A percentile compares a stretch with the other conserved stretches of the same genome.
These are phyloP conservation scores for Aspidiotus destructor DNA, from an alignment of 2,888 invertebrate species.

Conservation along the genomic window DNA sequence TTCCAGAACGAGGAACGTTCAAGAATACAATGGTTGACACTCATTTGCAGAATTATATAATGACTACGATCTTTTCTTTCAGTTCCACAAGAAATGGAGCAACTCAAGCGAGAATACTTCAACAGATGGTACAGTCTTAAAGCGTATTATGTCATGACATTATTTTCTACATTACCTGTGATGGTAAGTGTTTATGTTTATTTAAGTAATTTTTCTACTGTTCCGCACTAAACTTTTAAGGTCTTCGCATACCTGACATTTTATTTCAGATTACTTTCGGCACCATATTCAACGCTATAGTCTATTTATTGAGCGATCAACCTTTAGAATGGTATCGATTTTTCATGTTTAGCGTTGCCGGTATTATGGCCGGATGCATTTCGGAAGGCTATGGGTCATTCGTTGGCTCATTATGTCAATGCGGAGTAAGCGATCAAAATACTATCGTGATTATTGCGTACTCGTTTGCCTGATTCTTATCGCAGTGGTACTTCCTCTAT, in stretches of 20 bases:
- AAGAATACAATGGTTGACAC: no score
- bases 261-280: slow-evolving; percentile 46
- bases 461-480: no score
- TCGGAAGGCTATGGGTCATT: slow-evolving; percentile 65
- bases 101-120: slow-evolving; percentile 54
- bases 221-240: no score
- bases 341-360: slow-evolving; percentile 49
- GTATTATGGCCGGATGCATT: slow-evolving; percentile 53
- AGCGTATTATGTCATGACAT: slow-evolving; percentile 52
- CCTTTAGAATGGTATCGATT: slow-evolving; percentile 55
- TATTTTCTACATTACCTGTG: slow-evolving; percentile 49
- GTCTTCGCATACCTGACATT: no score
- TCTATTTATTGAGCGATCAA: slow-evolving; percentile 56
- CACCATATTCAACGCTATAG: slow-evolving; percentile 46
- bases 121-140: slow-evolving; percentile 59
- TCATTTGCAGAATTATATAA: neutral
- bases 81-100: slow-evolving; percentile 54
- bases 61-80: slow-evolving; percentile 37
- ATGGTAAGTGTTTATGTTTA: slow-evolving; percentile 45
- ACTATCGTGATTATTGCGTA: neutral
- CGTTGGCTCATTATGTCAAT: slow-evolving; percentile 54
- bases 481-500: no score
- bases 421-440: slow-evolving; percentile 46
- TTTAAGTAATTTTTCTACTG: no score
- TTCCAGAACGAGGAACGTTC: no score